Evolutionary conservation across 2,113 vertebrate genomes (phyloP).

Genomic region (Pitta sordida): DNA sequence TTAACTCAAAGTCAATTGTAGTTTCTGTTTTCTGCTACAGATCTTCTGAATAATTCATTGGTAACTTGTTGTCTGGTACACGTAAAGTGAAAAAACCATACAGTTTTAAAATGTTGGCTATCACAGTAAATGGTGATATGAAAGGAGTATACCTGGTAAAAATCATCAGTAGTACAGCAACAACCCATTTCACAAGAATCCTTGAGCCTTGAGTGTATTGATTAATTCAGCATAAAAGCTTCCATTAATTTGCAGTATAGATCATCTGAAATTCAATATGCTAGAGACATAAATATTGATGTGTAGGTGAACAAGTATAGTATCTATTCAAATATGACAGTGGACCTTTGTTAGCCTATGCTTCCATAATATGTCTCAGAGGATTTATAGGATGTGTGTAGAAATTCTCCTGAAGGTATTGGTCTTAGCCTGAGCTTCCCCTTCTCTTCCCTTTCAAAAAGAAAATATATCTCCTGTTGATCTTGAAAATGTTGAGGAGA

Average conservation of each 20-base stretch:
- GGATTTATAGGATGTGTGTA: neutral
- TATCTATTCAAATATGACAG: neutral
- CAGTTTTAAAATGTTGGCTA: neutral
- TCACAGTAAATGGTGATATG: neutral
- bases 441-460: neutral
- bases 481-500: neutral
- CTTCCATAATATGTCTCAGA: neutral
- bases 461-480: neutral
- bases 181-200: slow-evolving; percentile 34
- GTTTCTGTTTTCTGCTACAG: neutral
- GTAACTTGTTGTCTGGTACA: neutral
- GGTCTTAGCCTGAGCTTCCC: neutral
- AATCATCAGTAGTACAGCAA: neutral
- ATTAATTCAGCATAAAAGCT: slow-evolving; percentile 25
- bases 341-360: neutral
- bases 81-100: neutral
- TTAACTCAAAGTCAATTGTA: neutral
- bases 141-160: neutral
- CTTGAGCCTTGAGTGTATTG: slow-evolving; percentile 1
- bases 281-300: neutral
- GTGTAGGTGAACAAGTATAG: neutral
- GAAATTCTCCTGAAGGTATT: neutral
- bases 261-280: slow-evolving; percentile 29
- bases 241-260: slow-evolving; percentile 31
- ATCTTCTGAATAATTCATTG: neutral